phyloP scores from a whole-genome alignment of 2,113 vertebrate species.

The Echinops telfairi region DNA sequence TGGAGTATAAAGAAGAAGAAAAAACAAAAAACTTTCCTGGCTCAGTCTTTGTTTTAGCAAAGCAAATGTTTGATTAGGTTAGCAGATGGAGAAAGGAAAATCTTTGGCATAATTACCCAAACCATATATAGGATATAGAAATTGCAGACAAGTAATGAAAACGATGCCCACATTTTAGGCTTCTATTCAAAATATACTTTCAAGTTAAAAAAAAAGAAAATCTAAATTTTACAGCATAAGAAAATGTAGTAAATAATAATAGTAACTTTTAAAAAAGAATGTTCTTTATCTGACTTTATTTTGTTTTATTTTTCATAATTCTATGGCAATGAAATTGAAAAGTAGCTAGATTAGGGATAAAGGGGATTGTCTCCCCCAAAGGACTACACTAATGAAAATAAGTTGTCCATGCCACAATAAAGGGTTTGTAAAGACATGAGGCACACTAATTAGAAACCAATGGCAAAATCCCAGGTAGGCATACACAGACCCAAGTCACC shows the following conservation, averaged over 20 bases:
- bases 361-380: no score
- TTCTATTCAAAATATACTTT: slow-evolving; percentile 62
- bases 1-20: slow-evolving; percentile 75
- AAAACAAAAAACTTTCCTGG: slow-evolving; percentile 77
- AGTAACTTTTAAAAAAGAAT: not conserved
- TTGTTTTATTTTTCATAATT: no score
- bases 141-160: slow-evolving; percentile 31
- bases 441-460: no score
- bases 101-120: slow-evolving; percentile 56
- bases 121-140: slow-evolving; percentile 58
- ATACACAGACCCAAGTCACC: no score
- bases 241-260: not conserved
- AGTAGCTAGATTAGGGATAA: no score
- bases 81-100: slow-evolving; percentile 69
- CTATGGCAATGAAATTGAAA: no score
- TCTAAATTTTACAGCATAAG: not conserved
- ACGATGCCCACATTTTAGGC: slow-evolving; percentile 59
- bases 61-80: slow-evolving; percentile 77
- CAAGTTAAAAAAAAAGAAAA: not conserved
- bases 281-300: no score
- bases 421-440: no score
- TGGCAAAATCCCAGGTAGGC: no score
- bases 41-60: slow-evolving; percentile 85
- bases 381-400: no score
- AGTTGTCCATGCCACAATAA: no score